Percentiles rank a stretch among this genome's conserved stretches.
These are phyloP conservation scores for Helicolenus hilgendorfi DNA, from an alignment of 2,797 vertebrate genomes.

Conservation along the genomic window DNA sequence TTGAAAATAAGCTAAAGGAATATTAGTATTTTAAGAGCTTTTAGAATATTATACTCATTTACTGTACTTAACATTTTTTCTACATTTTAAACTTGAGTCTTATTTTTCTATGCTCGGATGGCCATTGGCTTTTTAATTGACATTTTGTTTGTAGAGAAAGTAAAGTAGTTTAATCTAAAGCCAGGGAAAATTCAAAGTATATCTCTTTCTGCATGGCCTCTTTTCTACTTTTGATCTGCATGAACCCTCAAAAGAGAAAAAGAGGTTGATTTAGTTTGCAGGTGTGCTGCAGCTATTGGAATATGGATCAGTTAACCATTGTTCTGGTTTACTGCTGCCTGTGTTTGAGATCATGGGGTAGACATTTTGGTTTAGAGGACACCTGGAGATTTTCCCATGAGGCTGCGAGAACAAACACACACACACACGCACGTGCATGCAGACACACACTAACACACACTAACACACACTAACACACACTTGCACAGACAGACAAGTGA, in stretches of 20 bases:
- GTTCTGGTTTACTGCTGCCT: constrained; percentile 87
- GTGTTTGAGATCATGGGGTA: constrained; percentile 75
- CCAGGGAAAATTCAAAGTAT: constrained; percentile 1
- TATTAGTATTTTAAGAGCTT: constrained; percentile 57
- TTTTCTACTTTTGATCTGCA: constrained; percentile 55
- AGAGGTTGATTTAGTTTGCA: constrained; percentile 77
- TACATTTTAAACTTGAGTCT: constrained; percentile 60
- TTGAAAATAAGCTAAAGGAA: constrained; percentile 23
- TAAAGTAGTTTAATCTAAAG: constrained; percentile 15
- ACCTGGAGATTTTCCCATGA: constrained; percentile 90
- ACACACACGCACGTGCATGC: background rate
- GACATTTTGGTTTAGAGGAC: constrained; percentile 83
- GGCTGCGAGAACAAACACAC: constrained; percentile 20
- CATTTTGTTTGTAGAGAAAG: constrained; percentile 38
- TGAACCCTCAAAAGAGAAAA: constrained; percentile 62
- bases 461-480: background rate
- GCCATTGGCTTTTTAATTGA: constrained; percentile 57
- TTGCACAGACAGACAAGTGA: background rate
- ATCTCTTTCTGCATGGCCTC: constrained; percentile 19
- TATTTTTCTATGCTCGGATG: constrained; percentile 68
- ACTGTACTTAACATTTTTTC: constrained; percentile 10
- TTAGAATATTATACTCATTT: constrained; percentile 30
- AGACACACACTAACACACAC: background rate
- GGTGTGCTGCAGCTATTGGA: constrained; percentile 86
- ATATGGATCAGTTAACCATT: constrained; percentile 89